Evolutionary conservation across 1,140 invertebrate species (phyloP), one percentile per base, ranked within the genome.

Genomic region (Drosophila simulans): DNA sequence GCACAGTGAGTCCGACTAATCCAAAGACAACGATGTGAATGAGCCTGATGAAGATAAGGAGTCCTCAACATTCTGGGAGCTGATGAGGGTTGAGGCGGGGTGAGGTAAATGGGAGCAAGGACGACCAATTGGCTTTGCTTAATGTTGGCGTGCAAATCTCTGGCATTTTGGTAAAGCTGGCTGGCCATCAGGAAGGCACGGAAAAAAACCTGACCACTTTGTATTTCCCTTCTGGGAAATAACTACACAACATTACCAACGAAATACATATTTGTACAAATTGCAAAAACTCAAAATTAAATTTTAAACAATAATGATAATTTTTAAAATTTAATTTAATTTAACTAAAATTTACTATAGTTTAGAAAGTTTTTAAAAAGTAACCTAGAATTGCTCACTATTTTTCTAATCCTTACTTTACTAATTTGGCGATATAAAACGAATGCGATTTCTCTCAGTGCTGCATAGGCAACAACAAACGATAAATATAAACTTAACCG

Each of bases 401-500:
- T 22, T 22, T 22, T 22, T 22, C 3, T 3, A 22, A 22, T 22
- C 20, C 20, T 22, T 22, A 2, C 2, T 22, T 22, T 22, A 22
- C 20, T 22, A 22, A 0, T 22, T 22, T 22, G 20, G 20, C 20
- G 20, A 22, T 22, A 22, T 22, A 3, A 22, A 22, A 22, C 20
- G 20, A 22, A 22, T 22, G 1, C 20, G 20, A 22, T 22, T 22
- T 22, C 20, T 22, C n/a, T 5, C 40, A 40, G 65, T 72, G 69
- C 40, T 10, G 4, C 49, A 68, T 69, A 35, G n/a, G 4, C 64
- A 74, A 72, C 39, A 73, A 62, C 54, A 78, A 59, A 80, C 75
- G 70, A 85, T 89, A 90, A 90, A 90, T 90, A 91, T 91, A 91
- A 88, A 88, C 82, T 90, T 90, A 90, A 88, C 88, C 83, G 62